Base-by-base conservation (phyloP, 2,888 invertebrate genomes). In the Cantharis nigra region DNA sequence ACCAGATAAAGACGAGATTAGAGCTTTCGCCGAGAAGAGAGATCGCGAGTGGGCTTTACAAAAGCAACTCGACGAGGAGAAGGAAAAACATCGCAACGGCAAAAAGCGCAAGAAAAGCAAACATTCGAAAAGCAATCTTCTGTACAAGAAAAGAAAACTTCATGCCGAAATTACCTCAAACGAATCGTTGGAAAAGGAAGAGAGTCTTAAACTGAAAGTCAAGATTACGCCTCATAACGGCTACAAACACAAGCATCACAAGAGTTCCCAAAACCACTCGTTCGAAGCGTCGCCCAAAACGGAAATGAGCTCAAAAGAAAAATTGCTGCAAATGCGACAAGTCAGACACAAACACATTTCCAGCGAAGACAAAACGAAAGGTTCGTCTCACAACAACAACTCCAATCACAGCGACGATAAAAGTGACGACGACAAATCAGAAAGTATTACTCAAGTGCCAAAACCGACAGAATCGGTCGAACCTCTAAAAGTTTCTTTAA, bases 81-180 rank as follows among this genome's bases (percentile, higher is more conserved):
- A 85, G 69, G 79, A 83, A 3, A 80, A 83, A 18, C 84, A 85
- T 70, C 86, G 86, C 71, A 81, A 89, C 18, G 90, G 90, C 78
- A 91, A 91, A 83, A 91, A 91, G 83, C 87, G 91, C 30, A 91
- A 91, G 83, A 91, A 91, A 87, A 88, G 84, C 72, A 91, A 91
- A 83, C 91, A 91, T 83, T 91, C 91, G 1, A 90, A 90, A 83
- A 90, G 89, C 77, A 89, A 90, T 20, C 85, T 84, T n/a, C 81
- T 84, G 30, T 86, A 87, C 33, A 91, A 91, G 80, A 89, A 91
- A 49, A 85, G 90, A 64, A 91, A 91, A 83, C 81, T 91, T n/a
- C 91, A 91, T 81, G 91, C 91, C 0, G 91, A 91, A 82, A 91
- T 91, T 70, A 88, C 89, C 3, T 85, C 87, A 4, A 87, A 86